Base-by-base conservation (phyloP, 2,888 invertebrate genomes). In the Steinernema carpocapsae region DNA sequence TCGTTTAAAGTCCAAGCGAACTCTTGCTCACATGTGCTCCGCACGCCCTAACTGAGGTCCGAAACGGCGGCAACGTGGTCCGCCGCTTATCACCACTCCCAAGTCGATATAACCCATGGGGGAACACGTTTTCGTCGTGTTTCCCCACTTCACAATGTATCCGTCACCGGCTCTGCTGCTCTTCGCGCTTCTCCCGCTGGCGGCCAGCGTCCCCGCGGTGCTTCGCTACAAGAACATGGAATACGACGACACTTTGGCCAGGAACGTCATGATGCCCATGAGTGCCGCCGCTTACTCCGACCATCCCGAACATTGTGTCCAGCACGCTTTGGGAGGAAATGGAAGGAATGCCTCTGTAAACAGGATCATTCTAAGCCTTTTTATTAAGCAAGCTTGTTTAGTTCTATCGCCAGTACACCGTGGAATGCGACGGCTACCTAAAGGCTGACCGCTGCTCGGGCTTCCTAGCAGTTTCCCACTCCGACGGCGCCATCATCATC, bases 261-360 rank as follows among this genome's bases (percentile, higher is more conserved):
- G 83, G 48, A 74, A 76, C 32, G 64, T 79, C 46, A 76, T 81
- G 73, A 76, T 80, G 17, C 79, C 83, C 12, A 75, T 83, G 22
- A 74, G 79, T 14, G 80, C 83, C 1, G 83, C 81, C 10, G 83
- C 83, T 7, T 83, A 83, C 73, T 72, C 79, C 12, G 77, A 80
- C 24, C 71, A 78, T 29, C 82, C 83, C 43, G 78, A 80, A 64
- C 72, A 73, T 17, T 83, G 83, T 59, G 64, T 83, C n/a, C 73
- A 76, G 3, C 74, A 72, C 0, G 76, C 73, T 37, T 81, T 83
- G 73, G 75, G 3, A 10, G 37, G 4, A 37, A 6, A 42, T 12
- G 19, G 37, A 14, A 29, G 12, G 6, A 81, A 81, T 71, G 78
- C 78, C 3, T n/a, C 48, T 3, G 48, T 48, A 14, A 19, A 14